These are phyloP conservation scores for Orthonyx spaldingii DNA, from an alignment of 2,113 vertebrate species.

Conservation along the genomic window DNA sequence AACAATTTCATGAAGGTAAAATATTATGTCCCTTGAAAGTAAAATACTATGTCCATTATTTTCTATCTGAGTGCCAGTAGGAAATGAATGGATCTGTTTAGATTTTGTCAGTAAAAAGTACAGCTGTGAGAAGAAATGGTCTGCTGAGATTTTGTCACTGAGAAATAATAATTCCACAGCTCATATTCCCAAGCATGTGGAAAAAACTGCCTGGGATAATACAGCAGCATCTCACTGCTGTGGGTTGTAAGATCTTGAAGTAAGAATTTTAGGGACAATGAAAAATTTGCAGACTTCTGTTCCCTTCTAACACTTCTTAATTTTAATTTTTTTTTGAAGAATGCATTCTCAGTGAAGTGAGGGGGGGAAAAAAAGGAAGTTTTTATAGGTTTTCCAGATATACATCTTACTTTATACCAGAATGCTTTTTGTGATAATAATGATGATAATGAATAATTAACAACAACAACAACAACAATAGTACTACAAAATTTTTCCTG, in stretches of 20 bases:
- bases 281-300: background rate
- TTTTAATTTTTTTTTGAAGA: background rate
- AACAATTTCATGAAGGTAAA: background rate
- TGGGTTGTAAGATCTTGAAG: background rate
- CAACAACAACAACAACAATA: too few species aligned
- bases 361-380: fast-evolving
- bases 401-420: background rate
- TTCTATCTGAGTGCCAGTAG: background rate
- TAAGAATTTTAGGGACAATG: background rate
- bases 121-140: background rate
- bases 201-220: background rate
- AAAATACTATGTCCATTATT: background rate
- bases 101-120: background rate
- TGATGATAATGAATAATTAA: background rate
- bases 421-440: background rate
- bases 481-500: background rate
- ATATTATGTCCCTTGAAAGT: background rate
- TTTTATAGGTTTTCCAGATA: background rate
- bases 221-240: background rate
- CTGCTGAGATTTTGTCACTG: background rate
- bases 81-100: background rate
- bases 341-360: background rate
- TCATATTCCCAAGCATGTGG: background rate
- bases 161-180: background rate
- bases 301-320: background rate